phyloP scores from a whole-genome alignment of 1,140 invertebrate species.

The Sesamia nonagrioides region DNA sequence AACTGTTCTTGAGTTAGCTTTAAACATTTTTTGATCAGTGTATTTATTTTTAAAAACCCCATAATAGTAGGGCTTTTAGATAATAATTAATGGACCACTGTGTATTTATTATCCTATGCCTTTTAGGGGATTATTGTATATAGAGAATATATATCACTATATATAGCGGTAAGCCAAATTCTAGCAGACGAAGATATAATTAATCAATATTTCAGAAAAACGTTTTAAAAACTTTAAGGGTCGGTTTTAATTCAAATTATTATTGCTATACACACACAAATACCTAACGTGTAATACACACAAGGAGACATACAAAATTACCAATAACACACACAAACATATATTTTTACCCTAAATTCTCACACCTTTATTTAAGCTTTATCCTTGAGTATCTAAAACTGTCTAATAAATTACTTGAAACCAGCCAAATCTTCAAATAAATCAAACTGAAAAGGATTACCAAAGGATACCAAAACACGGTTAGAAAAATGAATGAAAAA shows the following conservation, averaged over 20 bases:
- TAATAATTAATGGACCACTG: constrained; percentile 74
- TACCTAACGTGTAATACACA: neutral
- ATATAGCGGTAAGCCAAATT: constrained; percentile 43
- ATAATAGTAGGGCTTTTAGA: constrained; percentile 64
- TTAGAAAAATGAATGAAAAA: neutral
- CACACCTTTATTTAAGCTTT: neutral
- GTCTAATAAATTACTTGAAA: neutral
- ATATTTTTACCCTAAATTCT: neutral
- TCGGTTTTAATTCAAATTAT: constrained; percentile 28
- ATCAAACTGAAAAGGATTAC: neutral
- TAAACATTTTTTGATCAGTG: constrained; percentile 50
- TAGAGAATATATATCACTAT: constrained; percentile 47
- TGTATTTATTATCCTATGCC: constrained; percentile 73
- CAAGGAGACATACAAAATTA: neutral
- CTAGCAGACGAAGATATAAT: constrained; percentile 39
- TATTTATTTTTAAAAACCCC: constrained; percentile 60
- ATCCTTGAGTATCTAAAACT: neutral
- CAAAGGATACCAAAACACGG: neutral
- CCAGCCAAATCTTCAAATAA: too few relatives aligned
- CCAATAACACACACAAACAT: neutral
- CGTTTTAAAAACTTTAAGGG: constrained; percentile 9
- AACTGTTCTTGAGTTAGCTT: constrained; percentile 5
- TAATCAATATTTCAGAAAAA: constrained; percentile 42
- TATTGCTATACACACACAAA: neutral
- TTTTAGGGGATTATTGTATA: constrained; percentile 61